These are phyloP conservation scores for Centruroides sculpturatus DNA, from an alignment of 1,140 invertebrate genomes.

Conservation along the genomic window DNA sequence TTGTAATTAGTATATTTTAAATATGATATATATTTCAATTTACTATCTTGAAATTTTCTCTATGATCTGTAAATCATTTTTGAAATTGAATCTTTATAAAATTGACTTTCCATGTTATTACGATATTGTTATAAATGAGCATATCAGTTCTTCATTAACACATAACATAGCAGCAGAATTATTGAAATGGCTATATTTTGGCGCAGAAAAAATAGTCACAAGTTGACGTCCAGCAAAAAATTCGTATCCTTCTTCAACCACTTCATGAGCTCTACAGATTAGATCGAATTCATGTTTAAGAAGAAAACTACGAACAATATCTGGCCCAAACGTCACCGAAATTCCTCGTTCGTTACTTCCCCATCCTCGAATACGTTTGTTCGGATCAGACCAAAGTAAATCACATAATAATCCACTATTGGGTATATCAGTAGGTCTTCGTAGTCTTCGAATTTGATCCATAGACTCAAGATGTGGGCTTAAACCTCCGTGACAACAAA, in stretches of 20 bases:
- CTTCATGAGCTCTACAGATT: conserved; percentile 33
- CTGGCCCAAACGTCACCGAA: conserved; percentile 29
- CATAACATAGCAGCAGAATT: too few species aligned
- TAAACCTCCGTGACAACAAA: conserved; percentile 66
- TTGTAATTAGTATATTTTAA: too few species aligned
- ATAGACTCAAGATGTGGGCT: conserved; percentile 52
- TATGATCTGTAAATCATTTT: too few species aligned
- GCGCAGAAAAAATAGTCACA: too few species aligned
- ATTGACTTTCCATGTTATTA: too few species aligned
- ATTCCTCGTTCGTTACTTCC: conserved; percentile 33
- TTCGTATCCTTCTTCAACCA: background rate
- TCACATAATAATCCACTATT: conserved; percentile 65
- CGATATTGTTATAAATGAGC: too few species aligned
- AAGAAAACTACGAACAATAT: conserved; percentile 29
- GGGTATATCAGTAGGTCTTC: conserved; percentile 85
- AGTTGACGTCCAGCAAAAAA: background rate
- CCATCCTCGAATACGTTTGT: conserved; percentile 24
- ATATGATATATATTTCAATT: too few species aligned
- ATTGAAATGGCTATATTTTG: too few species aligned
- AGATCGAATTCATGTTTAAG: conserved; percentile 32
- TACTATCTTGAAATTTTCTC: too few species aligned
- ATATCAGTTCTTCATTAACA: too few species aligned
- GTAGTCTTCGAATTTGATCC: conserved; percentile 60
- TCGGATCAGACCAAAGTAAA: conserved; percentile 38
- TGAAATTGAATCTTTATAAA: too few species aligned